phyloP scores from a whole-genome alignment of 2,888 invertebrate species.

The Cephus nigrinus region DNA sequence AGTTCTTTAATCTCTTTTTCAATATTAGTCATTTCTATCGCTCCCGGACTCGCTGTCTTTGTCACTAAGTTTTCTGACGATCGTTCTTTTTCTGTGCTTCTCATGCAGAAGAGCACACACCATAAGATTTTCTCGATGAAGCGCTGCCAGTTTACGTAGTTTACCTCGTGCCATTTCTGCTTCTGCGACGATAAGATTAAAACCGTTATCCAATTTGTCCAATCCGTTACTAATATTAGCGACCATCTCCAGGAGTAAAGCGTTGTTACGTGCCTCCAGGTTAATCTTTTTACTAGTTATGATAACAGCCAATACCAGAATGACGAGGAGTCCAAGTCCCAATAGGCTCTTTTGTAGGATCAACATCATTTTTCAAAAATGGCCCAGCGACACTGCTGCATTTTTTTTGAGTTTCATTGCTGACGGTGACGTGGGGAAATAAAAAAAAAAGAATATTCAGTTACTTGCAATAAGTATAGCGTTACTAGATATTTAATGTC shows the following conservation, averaged over 20 bases:
- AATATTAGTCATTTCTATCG: background rate
- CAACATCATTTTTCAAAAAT: constrained; percentile 20
- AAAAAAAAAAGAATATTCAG: background rate
- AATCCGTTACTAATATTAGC: constrained; percentile 49
- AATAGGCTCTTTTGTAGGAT: constrained; percentile 35
- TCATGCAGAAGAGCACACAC: constrained; percentile 37
- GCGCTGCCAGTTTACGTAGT: constrained; percentile 32
- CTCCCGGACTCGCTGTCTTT: background rate
- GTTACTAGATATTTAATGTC: background rate
- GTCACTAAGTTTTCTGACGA: background rate
- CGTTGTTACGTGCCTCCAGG: constrained; percentile 33
- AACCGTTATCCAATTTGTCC: constrained; percentile 43
- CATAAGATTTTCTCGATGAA: constrained; percentile 43
- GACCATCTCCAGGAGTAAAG: constrained; percentile 40
- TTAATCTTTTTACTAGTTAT: constrained; percentile 31
- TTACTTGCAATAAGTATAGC: background rate
- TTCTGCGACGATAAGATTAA: constrained; percentile 41
- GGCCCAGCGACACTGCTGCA: background rate
- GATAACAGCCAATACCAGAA: constrained; percentile 32
- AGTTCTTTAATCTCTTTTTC: background rate
- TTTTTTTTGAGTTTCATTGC: background rate
- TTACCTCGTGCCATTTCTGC: constrained; percentile 35
- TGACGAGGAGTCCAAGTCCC: constrained; percentile 32
- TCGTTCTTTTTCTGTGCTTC: constrained; percentile 13
- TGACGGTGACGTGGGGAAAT: background rate